Percentiles rank a stretch among this genome's conserved stretches.
phyloP scores from a whole-genome alignment of 2,797 vertebrate species.

The Anabas testudineus region DNA sequence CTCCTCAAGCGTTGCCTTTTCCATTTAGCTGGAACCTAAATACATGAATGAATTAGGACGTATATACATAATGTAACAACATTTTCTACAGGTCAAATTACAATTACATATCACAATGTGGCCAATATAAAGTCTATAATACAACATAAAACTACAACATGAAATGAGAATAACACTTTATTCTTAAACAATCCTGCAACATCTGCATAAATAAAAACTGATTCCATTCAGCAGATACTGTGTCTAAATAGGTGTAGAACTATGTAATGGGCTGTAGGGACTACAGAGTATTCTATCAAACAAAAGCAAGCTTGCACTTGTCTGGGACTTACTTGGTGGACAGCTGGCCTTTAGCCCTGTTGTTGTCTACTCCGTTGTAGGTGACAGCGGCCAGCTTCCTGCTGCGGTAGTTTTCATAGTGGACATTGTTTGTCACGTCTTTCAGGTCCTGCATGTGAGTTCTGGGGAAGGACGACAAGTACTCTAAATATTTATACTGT shows the following conservation, averaged over 20 bases:
- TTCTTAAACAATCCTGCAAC: neutral
- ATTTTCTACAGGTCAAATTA: neutral
- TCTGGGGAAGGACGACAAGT: constrained; percentile 74
- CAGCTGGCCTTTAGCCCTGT: constrained; percentile 94
- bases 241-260: no score
- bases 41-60: neutral
- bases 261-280: no score
- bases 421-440: constrained; percentile 98
- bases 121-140: neutral
- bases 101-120: neutral
- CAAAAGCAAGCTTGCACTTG: neutral
- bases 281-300: no score
- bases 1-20: neutral
- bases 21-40: constrained; percentile 21
- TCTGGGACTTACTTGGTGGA: constrained; percentile 91
- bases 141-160: neutral
- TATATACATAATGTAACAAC: neutral
- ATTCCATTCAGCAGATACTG: no score
- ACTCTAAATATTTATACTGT: neutral
- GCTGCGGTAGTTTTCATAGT: constrained; percentile 99
- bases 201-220: neutral
- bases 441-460: constrained; percentile 99
- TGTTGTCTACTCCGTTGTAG: constrained; percentile 98
- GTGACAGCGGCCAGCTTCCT: constrained; percentile 98
- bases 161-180: neutral